Conservation (phyloP, 2,888 invertebrate species). For the Corbicula japonica region DNA sequence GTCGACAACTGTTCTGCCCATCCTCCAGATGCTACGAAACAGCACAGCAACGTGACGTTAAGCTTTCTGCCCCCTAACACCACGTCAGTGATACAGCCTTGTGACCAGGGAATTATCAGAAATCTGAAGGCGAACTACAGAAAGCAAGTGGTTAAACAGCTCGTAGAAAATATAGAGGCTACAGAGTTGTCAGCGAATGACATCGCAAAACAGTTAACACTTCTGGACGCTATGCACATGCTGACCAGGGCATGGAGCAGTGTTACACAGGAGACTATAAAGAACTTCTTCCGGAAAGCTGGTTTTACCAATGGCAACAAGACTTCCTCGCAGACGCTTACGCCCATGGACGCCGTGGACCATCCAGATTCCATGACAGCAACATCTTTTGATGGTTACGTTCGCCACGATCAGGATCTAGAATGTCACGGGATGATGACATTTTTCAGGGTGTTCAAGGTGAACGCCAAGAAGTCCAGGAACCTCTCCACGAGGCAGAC, state of each 20-base stretch:
- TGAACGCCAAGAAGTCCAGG: neutral
- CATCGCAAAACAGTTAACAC: conserved; percentile 24
- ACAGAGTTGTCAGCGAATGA: neutral
- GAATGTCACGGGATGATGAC: conserved; percentile 20
- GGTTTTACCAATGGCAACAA: conserved; percentile 26
- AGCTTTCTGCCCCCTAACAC: conserved; percentile 44
- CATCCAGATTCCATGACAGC: conserved; percentile 2
- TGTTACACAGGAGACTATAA: conserved; percentile 17
- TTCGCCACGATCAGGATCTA: conserved; percentile 19
- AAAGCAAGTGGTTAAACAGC: conserved; percentile 27
- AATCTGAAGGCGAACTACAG: conserved; percentile 27
- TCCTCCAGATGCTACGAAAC: conserved; percentile 16
- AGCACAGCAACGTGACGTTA: conserved; percentile 18
- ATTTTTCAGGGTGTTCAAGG: conserved; percentile 14
- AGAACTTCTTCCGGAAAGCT: conserved; percentile 44
- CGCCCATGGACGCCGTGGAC: neutral
- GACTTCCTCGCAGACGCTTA: neutral
- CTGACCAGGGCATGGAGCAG: conserved; percentile 34
- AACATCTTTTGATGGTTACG: conserved; percentile 19
- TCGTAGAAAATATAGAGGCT: conserved; percentile 21
- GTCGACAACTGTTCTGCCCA: conserved; percentile 55
- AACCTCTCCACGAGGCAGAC: neutral
- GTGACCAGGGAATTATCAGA: conserved; percentile 47
- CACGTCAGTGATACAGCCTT: conserved; percentile 49
- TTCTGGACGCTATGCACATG: conserved; percentile 32